These are phyloP conservation scores for Lepidostoma basale DNA, from an alignment of 1,140 invertebrate species.

Conservation along the genomic window DNA sequence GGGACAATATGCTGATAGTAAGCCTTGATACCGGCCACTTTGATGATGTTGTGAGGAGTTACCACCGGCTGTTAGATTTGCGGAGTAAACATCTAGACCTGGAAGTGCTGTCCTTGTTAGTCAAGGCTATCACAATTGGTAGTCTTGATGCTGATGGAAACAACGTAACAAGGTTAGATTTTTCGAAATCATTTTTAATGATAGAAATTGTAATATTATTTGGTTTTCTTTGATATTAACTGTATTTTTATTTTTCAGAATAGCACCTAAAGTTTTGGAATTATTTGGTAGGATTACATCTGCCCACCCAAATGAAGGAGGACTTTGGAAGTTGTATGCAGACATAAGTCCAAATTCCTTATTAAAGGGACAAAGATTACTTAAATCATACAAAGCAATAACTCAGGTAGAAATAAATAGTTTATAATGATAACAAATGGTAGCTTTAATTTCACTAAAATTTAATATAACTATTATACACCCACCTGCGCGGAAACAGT, in stretches of 20 bases:
- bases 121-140: constrained; percentile 72
- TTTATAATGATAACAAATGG: no score
- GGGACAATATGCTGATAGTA: constrained; percentile 92
- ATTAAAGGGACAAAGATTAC: constrained; percentile 66
- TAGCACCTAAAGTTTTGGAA: constrained; percentile 70
- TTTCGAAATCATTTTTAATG: constrained; percentile 1
- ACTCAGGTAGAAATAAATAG: constrained; percentile 55
- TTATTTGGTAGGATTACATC: constrained; percentile 83
- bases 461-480: no score
- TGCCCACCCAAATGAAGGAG: constrained; percentile 68
- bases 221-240: constrained; percentile 5
- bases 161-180: constrained; percentile 54
- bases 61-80: constrained; percentile 83
- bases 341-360: constrained; percentile 68
- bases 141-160: constrained; percentile 64
- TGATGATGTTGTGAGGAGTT: constrained; percentile 80
- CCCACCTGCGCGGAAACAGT: no score
- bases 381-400: constrained; percentile 67
- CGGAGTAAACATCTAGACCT: constrained; percentile 81
- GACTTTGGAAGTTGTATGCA: constrained; percentile 82
- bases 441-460: no score
- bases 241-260: constrained; percentile 58
- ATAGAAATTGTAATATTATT: not conserved
- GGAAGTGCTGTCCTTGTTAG: constrained; percentile 77
- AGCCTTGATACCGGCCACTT: constrained; percentile 78